Conservation (phyloP, 2,113 vertebrate genomes). For the Epinephelus cyanopodus region DNA sequence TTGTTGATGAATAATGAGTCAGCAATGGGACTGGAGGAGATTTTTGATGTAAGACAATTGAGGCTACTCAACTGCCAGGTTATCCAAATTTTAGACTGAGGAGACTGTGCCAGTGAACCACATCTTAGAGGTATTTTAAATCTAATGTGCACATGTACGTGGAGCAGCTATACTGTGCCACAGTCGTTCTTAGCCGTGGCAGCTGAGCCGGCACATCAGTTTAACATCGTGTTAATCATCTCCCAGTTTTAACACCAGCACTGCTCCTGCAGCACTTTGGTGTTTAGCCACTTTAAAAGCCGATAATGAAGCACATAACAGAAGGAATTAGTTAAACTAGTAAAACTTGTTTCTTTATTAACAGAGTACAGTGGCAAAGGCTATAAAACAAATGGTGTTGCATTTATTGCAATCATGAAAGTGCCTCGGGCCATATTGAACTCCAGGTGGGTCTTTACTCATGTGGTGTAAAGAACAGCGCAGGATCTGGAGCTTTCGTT, state of each 20-base stretch:
- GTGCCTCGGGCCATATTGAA: background rate
- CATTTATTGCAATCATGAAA: slow-evolving; percentile 43
- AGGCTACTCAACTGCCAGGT: slow-evolving; percentile 6
- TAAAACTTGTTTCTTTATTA: slow-evolving; percentile 46
- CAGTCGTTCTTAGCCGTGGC: background rate
- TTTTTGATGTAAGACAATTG: slow-evolving; percentile 40
- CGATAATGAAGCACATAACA: slow-evolving; percentile 43
- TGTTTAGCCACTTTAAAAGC: slow-evolving; percentile 46
- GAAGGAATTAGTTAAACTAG: slow-evolving; percentile 55
- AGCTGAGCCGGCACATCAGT: slow-evolving; percentile 7
- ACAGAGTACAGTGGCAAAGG: slow-evolving; percentile 30
- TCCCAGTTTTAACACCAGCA: slow-evolving; percentile 20
- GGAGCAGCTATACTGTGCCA: background rate
- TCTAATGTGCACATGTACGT: slow-evolving; percentile 4
- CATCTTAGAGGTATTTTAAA: background rate
- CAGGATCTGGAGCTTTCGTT: background rate
- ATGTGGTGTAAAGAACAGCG: background rate
- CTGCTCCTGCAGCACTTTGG: slow-evolving; percentile 33
- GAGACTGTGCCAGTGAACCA: background rate
- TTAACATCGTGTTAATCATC: slow-evolving; percentile 30
- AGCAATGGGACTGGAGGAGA: slow-evolving; percentile 14
- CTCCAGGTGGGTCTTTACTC: slow-evolving; percentile 9
- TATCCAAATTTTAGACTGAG: slow-evolving; percentile 13
- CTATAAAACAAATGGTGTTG: slow-evolving; percentile 54
- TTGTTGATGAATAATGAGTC: slow-evolving; percentile 59